These are phyloP conservation scores for Darevskia nairensis DNA, from an alignment of 2,797 vertebrate species.

Conservation along the genomic window DNA sequence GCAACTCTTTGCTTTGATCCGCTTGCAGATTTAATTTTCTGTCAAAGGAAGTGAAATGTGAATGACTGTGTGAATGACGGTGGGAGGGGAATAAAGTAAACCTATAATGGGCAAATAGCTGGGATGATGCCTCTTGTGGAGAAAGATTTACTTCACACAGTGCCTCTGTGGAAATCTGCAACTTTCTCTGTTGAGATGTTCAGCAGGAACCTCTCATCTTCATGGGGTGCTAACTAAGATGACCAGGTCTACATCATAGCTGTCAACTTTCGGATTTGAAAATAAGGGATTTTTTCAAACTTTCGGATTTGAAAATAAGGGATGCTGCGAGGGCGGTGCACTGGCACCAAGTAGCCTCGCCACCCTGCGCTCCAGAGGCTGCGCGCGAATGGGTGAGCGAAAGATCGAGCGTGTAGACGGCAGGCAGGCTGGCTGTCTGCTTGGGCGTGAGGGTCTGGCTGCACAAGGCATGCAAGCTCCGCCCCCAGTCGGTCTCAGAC, in stretches of 20 bases:
- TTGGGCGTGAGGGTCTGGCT: no score
- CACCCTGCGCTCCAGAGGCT: no score
- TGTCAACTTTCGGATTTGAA: no score
- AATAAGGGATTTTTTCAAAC: no score
- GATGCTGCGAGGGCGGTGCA: no score
- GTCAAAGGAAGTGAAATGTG: constrained; percentile 14
- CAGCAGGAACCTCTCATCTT: neutral
- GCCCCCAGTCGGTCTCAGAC: no score
- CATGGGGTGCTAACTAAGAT: neutral
- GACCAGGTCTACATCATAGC: neutral
- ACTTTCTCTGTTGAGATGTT: neutral
- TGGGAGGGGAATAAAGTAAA: neutral
- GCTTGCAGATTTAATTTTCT: constrained; percentile 15
- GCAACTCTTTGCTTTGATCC: constrained; percentile 48
- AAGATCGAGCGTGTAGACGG: no score
- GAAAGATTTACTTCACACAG: neutral
- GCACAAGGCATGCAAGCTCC: no score
- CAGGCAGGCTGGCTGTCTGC: no score
- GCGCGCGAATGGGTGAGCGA: no score
- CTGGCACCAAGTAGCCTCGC: no score
- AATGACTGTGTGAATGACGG: constrained; percentile 1
- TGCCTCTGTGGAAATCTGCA: neutral
- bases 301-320: no score
- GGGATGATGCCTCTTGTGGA: neutral
- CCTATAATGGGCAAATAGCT: neutral